Conservation (phyloP, 1,140 invertebrate genomes). For the Augochlora pura region DNA sequence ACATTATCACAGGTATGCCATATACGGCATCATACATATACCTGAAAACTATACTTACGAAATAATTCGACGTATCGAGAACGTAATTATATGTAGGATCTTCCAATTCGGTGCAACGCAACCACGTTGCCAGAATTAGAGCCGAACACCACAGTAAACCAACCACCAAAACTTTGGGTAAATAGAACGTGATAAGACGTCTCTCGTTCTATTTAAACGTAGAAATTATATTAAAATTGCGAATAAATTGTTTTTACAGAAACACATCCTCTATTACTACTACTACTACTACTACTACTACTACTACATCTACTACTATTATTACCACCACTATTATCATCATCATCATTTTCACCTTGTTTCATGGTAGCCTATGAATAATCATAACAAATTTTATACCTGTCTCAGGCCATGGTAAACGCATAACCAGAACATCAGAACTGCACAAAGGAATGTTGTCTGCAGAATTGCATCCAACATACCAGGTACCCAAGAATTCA, state of each 20-base stretch:
- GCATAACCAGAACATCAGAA: slow-evolving; percentile 96
- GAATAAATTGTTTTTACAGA: no score
- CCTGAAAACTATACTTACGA: slow-evolving; percentile 83
- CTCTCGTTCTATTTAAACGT: slow-evolving; percentile 88
- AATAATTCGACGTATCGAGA: slow-evolving; percentile 92
- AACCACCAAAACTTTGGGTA: slow-evolving; percentile 94
- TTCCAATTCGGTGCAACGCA: slow-evolving; percentile 92
- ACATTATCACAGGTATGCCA: no score
- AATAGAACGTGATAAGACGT: slow-evolving; percentile 91
- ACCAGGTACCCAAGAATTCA: slow-evolving; percentile 94
- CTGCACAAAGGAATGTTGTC: slow-evolving; percentile 91
- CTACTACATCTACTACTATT: no score
- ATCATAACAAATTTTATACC: slow-evolving; percentile 79
- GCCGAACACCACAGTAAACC: slow-evolving; percentile 93
- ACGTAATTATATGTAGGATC: slow-evolving; percentile 97
- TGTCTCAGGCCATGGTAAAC: slow-evolving; percentile 96
- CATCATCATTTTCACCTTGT: no score
- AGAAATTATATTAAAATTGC: neutral
- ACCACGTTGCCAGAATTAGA: slow-evolving; percentile 92
- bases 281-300: no score
- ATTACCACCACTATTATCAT: no score
- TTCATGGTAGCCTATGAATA: no score
- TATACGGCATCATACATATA: slow-evolving; percentile 11
- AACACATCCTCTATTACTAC: no score
- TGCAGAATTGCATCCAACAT: slow-evolving; percentile 95